These are phyloP conservation scores for Schizopygopsis pylzovi DNA, from an alignment of 2,797 vertebrate genomes.

Conservation along the genomic window DNA sequence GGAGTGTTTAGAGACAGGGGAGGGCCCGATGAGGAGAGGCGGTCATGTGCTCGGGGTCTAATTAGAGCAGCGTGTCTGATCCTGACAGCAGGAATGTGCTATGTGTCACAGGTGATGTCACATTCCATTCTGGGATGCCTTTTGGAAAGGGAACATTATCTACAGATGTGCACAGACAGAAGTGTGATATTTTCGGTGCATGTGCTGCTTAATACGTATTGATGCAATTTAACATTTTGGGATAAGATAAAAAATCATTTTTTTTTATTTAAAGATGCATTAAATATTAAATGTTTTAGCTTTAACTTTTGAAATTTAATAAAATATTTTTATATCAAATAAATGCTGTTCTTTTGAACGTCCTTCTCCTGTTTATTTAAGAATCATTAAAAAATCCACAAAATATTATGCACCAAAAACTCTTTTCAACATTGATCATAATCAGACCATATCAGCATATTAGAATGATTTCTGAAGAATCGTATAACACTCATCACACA, in stretches of 20 bases:
- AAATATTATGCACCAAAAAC: background rate
- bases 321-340: too few relatives aligned
- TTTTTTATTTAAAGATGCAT: background rate
- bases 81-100: slow-evolving; percentile 58
- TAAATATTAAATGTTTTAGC: background rate
- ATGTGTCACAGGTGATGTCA: slow-evolving; percentile 46
- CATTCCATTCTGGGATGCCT: slow-evolving; percentile 6
- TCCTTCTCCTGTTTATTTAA: background rate
- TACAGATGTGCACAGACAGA: background rate
- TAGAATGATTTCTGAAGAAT: background rate
- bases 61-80: slow-evolving; percentile 52
- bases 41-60: slow-evolving; percentile 3
- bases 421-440: background rate
- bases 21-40: slow-evolving; percentile 8
- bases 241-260: background rate
- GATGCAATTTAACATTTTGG: background rate
- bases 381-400: background rate
- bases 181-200: background rate
- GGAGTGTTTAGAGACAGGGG: background rate
- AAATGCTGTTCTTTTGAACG: background rate
- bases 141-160: background rate
- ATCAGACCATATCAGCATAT: background rate
- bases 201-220: background rate
- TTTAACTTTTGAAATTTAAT: too few relatives aligned
- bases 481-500: background rate